Conservation (phyloP, 2,888 invertebrate genomes). For the Abscondita cerata region DNA sequence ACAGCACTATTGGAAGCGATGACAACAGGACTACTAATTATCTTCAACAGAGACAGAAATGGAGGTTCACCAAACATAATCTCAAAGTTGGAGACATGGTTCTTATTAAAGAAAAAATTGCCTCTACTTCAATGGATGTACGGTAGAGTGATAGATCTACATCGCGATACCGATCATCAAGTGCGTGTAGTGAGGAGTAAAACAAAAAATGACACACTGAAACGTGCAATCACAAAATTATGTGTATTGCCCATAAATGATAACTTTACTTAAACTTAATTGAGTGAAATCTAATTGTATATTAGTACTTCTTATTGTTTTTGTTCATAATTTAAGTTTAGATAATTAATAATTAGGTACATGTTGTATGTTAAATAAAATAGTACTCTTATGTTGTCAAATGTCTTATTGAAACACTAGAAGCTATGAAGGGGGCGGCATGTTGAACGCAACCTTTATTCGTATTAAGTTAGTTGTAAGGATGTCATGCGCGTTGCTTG, state of each 20-base stretch:
- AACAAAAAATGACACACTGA: too few species aligned
- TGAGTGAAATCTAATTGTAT: neutral
- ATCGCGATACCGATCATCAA: neutral
- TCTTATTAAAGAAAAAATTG: neutral
- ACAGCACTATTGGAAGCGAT: neutral
- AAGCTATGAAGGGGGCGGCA: too few species aligned
- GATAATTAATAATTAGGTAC: too few species aligned
- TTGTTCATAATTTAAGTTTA: neutral
- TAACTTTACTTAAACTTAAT: neutral
- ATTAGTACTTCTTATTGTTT: neutral
- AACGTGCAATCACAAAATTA: neutral
- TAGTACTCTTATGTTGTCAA: too few species aligned
- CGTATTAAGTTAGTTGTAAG: too few species aligned
- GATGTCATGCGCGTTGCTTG: too few species aligned
- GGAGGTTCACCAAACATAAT: neutral
- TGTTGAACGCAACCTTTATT: too few species aligned
- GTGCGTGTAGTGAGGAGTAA: conserved; percentile 4
- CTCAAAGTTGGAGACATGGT: neutral
- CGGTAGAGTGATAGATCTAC: neutral
- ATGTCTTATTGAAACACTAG: too few species aligned
- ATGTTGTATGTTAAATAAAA: too few species aligned
- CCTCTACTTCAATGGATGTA: neutral
- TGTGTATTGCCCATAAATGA: neutral
- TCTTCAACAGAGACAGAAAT: neutral
- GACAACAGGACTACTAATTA: neutral